Conservation (phyloP, 2,113 vertebrate species). For the Chauna torquata region DNA sequence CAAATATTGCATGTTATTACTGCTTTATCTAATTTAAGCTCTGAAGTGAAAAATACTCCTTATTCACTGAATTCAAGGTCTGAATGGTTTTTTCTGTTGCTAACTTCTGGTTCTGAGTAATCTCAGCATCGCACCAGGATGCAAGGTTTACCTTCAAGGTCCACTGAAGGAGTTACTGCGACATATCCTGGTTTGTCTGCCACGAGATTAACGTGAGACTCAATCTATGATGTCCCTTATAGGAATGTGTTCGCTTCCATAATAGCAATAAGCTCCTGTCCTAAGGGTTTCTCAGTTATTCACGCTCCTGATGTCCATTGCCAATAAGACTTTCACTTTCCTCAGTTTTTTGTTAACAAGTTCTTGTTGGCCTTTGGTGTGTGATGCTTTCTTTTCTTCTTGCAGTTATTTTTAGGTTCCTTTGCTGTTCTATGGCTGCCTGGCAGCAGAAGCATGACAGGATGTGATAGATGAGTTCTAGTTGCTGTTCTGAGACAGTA, state of each 20-base stretch:
- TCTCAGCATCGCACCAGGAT: not conserved
- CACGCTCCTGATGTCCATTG: accelerated
- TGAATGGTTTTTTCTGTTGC: not conserved
- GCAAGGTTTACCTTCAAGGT: not conserved
- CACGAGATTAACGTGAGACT: not conserved
- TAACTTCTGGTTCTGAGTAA: not conserved
- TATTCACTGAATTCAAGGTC: not conserved
- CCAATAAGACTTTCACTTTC: not conserved
- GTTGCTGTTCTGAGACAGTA: not conserved
- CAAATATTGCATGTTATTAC: not conserved
- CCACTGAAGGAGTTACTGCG: not conserved
- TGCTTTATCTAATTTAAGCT: not conserved
- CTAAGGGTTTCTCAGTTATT: not conserved
- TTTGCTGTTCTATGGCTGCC: not conserved
- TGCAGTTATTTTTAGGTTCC: not conserved
- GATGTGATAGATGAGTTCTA: not conserved
- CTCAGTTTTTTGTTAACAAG: not conserved
- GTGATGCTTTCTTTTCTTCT: not conserved
- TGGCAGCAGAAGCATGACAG: not conserved
- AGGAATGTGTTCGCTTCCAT: not conserved
- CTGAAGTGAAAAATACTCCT: not conserved
- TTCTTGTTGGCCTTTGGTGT: not conserved
- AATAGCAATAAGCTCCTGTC: not conserved
- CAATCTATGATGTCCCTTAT: not conserved
- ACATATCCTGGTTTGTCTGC: not conserved